Conservation (phyloP, 1,140 invertebrate genomes). For the Parapsyche elsis region DNA sequence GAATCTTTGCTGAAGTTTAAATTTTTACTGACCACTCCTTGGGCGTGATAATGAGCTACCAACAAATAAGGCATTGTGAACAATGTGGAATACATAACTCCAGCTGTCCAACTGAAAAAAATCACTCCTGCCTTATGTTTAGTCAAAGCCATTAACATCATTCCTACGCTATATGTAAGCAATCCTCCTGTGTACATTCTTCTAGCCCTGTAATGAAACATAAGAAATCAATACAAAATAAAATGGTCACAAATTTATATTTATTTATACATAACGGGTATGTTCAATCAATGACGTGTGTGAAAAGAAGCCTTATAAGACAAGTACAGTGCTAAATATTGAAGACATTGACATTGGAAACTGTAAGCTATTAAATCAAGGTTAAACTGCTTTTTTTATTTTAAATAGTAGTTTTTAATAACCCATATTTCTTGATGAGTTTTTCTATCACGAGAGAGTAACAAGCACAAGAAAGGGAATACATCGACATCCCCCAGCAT, state of each 20-base stretch:
- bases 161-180: slow-evolving; percentile 87
- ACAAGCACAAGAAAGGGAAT: slow-evolving; percentile 92
- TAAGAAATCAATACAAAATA: slow-evolving; percentile 5
- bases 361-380: slow-evolving; percentile 33
- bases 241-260: background rate
- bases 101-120: slow-evolving; percentile 89
- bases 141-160: slow-evolving; percentile 87
- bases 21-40: slow-evolving; percentile 76
- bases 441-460: slow-evolving; percentile 92
- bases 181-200: slow-evolving; percentile 92
- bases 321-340: background rate
- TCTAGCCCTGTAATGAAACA: slow-evolving; percentile 74
- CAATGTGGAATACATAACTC: slow-evolving; percentile 96
- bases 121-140: slow-evolving; percentile 84
- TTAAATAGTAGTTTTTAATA: slow-evolving; percentile 46
- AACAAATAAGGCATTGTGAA: slow-evolving; percentile 97
- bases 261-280: background rate
- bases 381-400: slow-evolving; percentile 18
- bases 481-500: slow-evolving; percentile 97
- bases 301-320: slow-evolving; percentile 14
- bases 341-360: slow-evolving; percentile 44
- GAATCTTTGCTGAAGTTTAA: background rate
- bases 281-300: background rate
- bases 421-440: slow-evolving; percentile 87
- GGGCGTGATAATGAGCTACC: slow-evolving; percentile 92